Evolutionary conservation across 2,888 invertebrate genomes (phyloP).

Genomic region (Siphlonurus alternatus): DNA sequence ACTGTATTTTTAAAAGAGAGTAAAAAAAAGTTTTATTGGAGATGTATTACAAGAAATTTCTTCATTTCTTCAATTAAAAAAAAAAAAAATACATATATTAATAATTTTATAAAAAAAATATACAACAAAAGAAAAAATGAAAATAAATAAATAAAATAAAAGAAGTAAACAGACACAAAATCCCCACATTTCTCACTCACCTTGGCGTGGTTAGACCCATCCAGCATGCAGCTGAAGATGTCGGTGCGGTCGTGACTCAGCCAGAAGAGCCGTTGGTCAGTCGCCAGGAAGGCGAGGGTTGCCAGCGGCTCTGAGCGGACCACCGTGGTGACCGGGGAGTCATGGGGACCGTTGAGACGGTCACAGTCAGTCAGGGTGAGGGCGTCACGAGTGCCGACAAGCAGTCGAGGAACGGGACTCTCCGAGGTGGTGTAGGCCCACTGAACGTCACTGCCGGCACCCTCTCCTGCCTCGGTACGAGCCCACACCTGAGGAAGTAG

Average conservation of each 20-base stretch:
- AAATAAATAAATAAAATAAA: neutral
- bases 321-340: neutral
- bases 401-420: slow-evolving; percentile 58
- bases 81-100: too few species aligned
- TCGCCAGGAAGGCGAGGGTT: slow-evolving; percentile 47
- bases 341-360: slow-evolving; percentile 29
- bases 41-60: too few species aligned
- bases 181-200: neutral
- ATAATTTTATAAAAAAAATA: too few species aligned
- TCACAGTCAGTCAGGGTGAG: slow-evolving; percentile 64
- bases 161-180: neutral
- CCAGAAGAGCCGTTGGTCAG: slow-evolving; percentile 65
- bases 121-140: slow-evolving; percentile 7
- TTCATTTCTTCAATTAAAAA: too few species aligned
- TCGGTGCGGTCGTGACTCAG: slow-evolving; percentile 55
- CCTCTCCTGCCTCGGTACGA: slow-evolving; percentile 59
- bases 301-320: slow-evolving; percentile 30
- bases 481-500: slow-evolving; percentile 51
- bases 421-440: slow-evolving; percentile 50
- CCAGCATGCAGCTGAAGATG: slow-evolving; percentile 42
- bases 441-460: slow-evolving; percentile 46
- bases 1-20: too few species aligned
- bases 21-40: too few species aligned
- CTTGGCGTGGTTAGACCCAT: slow-evolving; percentile 24
- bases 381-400: slow-evolving; percentile 54